Evolutionary conservation across 2,888 invertebrate species (phyloP), one percentile per base, ranked within the genome.

Genomic region (Drosophila mimica): DNA sequence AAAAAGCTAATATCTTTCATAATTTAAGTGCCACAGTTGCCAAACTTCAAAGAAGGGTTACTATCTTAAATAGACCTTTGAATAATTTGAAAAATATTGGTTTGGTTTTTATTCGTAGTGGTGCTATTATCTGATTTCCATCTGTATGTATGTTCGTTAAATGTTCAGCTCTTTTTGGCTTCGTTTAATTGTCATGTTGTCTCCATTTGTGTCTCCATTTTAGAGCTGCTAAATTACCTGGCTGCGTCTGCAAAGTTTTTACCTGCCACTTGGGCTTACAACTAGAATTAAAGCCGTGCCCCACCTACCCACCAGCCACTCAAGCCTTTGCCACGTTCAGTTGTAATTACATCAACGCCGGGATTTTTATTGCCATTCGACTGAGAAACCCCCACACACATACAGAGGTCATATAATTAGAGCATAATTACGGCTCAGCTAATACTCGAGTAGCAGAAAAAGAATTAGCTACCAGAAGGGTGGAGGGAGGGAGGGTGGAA

Each of bases 341-440:
- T 43, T 76, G 78, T 89, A 85, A 85, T 85, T 85, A 85, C 78
- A 87, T 89, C 85, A 74, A 65, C 58, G 76, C 70, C 48, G 84
- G 89, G 85, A 85, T 85, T 85, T 83, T 87, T 84, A 82, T 78
- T 84, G 59, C 78, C 69, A 28, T 71, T 70, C 56, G 46, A 60
- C 74, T 62, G 36, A 67, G 52, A 53, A 33, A 17, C 48, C 34
- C 17, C 43, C 11, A 20, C 52, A 76, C 58, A 73, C 52, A 76
- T 56, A 73, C 58, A 72, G 67, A 66, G 70, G 66, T 70, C 70
- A 71, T 89, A 89, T 89, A 89, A 87, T 87, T 87, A 80, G 89
- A 81, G 83, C 88, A 89, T 89, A 87, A 87, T 89, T 87, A 89
- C 80, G 89, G 81, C 73, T 76, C 70, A 70, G 71, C 88, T 89